Base-by-base conservation (phyloP, 2,113 vertebrate species). In the Catharus minimus region DNA sequence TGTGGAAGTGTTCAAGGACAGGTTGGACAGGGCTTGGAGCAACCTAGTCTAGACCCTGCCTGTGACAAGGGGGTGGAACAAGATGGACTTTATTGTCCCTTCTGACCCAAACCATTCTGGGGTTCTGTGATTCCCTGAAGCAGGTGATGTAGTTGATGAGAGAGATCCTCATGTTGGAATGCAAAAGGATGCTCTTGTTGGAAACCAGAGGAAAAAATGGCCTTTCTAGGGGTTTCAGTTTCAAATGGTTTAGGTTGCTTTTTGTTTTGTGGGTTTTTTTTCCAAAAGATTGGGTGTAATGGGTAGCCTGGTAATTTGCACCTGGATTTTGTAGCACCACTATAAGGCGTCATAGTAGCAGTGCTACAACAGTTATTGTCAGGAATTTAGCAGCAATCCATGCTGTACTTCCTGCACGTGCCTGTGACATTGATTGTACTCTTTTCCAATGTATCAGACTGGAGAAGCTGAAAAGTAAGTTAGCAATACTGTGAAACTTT, bases 11-110 rank as follows among this genome's bases (percentile, higher is more conserved):
- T 53, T 52, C 24, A 60, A 19, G 46, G 16, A 39, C 7, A 15
- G 28, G 20, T 26, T 88, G 52, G 27, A 58, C 15, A 28, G 52
- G 44, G 14, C 36, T 50, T 33, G 38, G 33, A 66, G 20, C 38
- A 52, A 15, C n/a, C 10, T 88, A 10, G 28, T 28, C 20, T 58
- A 33, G n/a, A 53, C 33, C 16, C 28, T 74, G 39, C 33, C 39
- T 24, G 1, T 53, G 76, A n/a, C 6, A 23, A 10, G 19, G 3
- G 11, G 0, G 0, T 46, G n/a, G 28, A 46, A 46, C 20, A 33
- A n/a, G 46, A 39, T 67, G 13, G 9, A 26, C 28, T 53, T 67
- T 11, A 26, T 4, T 3, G 3, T 60, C 39, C 28, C 20, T 67
- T 60, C 53, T 50, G 30, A 52, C 23, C 15, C 28, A 82, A 55